Percentiles rank a stretch among this genome's conserved stretches.
phyloP scores from a whole-genome alignment of 2,888 invertebrate species.

The Trichopoda pennipes region DNA sequence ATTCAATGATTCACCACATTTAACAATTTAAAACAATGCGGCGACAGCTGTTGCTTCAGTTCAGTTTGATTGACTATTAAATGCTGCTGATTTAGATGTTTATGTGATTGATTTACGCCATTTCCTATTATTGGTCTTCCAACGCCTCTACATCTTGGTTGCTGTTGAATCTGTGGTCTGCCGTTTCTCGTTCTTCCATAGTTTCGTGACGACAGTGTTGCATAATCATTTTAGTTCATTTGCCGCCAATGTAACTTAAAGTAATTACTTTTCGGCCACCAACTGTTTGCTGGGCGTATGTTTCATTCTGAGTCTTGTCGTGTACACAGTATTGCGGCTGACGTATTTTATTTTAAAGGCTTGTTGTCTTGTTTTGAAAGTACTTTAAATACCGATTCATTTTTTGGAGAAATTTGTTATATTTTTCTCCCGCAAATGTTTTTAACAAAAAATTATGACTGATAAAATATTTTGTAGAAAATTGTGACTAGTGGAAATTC shows the following conservation, averaged over 20 bases:
- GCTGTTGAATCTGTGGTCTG: slow-evolving; percentile 5
- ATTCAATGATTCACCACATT: slow-evolving; percentile 70
- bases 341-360: no score
- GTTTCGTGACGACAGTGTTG: neutral
- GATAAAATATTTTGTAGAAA: no score
- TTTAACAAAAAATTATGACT: no score
- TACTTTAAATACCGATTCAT: no score
- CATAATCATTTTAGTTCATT: neutral
- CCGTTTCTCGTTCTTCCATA: neutral
- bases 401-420: no score
- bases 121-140: slow-evolving; percentile 39
- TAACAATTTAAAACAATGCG: slow-evolving; percentile 59
- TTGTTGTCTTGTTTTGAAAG: no score
- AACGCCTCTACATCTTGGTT: neutral
- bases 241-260: neutral
- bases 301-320: slow-evolving; percentile 30
- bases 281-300: neutral
- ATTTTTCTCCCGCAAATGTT: no score
- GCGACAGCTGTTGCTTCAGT: slow-evolving; percentile 68
- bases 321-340: neutral
- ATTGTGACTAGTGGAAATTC: no score
- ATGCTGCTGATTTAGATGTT: slow-evolving; percentile 49
- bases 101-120: slow-evolving; percentile 61
- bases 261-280: slow-evolving; percentile 12
- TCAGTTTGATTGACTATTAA: slow-evolving; percentile 52